Evolutionary conservation across 2,113 vertebrate genomes (phyloP), one percentile per base, ranked within the genome.

Genomic region (Phycodurus eques): DNA sequence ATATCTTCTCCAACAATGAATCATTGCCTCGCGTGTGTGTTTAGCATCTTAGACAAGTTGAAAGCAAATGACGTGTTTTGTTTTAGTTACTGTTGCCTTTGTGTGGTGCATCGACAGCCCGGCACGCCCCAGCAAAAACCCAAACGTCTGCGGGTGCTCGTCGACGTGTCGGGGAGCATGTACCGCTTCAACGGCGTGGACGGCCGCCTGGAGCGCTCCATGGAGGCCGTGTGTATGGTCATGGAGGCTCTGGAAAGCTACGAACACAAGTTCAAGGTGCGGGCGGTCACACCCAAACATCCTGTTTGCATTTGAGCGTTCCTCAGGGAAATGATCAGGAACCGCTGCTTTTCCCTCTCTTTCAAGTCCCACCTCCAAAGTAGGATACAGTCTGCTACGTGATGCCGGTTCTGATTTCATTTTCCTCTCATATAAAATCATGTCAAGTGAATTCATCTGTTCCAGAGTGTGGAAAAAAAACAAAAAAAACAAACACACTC

Each of bases 171-270:
- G 0, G 96, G 96, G 44, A 99, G 97, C 88, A 99, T 98, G 97
- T 99, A 99, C 83, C 96, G 96, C 82, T 99, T 99, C 82, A 98
- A 98, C 0, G 96, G 96, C 0, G 93, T 99, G 66, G 97, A 99
- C 0, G 89, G 96, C 1, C 87, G 96, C 0, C 94, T 99, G 74
- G 95, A 99, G 66, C 95, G 96, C 83, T 96, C 96, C 20, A 98
- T 99, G 96, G 96, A 99, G 88, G 96, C 96, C 0, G 95, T 96
- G 75, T 98, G 96, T 54, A 97, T 99, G 96, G 95, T 98, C 77
- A 96, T 99, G 95, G 98, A 99, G 88, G 98, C 96, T 33, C 95
- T 99, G 47, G 94, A 99, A 89, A 95, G 74, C 83, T 99, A 98
- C 0, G 96, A 98, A 87, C 93, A 98, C 83, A 97, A 96, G 85